Evolutionary conservation across 2,113 vertebrate genomes (phyloP).

Genomic region (Clinocottus analis): DNA sequence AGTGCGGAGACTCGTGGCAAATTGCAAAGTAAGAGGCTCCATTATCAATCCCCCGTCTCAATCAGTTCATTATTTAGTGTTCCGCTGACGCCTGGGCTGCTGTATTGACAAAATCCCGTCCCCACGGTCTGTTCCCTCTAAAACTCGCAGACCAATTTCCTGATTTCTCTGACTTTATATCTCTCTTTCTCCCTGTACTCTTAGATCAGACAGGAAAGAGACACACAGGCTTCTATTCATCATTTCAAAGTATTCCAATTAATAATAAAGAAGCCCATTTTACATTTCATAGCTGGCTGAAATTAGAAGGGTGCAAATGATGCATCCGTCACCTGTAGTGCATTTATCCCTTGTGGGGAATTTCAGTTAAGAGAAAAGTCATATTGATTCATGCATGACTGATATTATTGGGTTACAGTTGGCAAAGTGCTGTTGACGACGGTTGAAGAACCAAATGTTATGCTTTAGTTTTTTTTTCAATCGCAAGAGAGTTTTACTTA

Average conservation of each 20-base stretch:
- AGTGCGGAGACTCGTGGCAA: constrained; percentile 23
- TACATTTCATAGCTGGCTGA: not conserved
- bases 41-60: constrained; percentile 37
- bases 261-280: constrained; percentile 8
- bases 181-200: not conserved
- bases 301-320: constrained; percentile 16
- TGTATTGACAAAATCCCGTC: constrained; percentile 68
- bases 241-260: constrained; percentile 34
- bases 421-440: constrained; percentile 7
- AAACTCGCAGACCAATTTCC: constrained; percentile 43
- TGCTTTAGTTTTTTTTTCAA: not conserved
- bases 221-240: constrained; percentile 11
- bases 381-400: constrained; percentile 3
- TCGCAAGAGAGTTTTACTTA: not conserved
- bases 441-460: not conserved
- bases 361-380: constrained; percentile 1
- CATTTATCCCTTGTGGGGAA: constrained; percentile 11
- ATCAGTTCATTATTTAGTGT: constrained; percentile 67
- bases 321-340: not conserved
- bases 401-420: constrained; percentile 24
- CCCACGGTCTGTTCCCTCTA: constrained; percentile 36
- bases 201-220: constrained; percentile 18
- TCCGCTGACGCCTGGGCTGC: constrained; percentile 43
- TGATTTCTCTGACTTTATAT: constrained; percentile 36
- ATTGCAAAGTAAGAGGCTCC: constrained; percentile 38